Evolutionary conservation across 2,797 vertebrate genomes (phyloP).

Genomic region (Meda fulgida): DNA sequence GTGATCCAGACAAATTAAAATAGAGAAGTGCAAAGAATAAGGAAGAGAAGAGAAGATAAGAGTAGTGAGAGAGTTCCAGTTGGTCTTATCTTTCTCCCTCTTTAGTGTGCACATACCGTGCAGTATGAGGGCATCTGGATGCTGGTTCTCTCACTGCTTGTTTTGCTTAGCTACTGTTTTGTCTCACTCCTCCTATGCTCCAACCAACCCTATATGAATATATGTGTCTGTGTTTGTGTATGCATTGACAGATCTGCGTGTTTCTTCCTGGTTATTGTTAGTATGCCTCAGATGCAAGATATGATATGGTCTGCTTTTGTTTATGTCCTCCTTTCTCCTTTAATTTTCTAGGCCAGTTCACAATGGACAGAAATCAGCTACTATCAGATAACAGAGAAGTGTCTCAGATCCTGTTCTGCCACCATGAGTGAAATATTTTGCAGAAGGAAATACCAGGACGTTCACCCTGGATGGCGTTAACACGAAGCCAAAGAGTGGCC

Average conservation of each 20-base stretch:
- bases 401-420: slow-evolving; percentile 56
- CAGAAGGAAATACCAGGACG: slow-evolving; percentile 31
- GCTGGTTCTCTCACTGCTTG: slow-evolving; percentile 48
- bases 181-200: slow-evolving; percentile 49
- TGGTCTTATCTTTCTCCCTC: slow-evolving; percentile 55
- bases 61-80: slow-evolving; percentile 11
- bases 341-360: slow-evolving; percentile 56
- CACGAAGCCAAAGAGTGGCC: neutral
- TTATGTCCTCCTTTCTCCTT: slow-evolving; percentile 59
- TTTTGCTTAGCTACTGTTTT: slow-evolving; percentile 54
- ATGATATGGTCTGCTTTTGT: slow-evolving; percentile 65
- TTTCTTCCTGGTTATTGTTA: slow-evolving; percentile 54
- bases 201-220: slow-evolving; percentile 38
- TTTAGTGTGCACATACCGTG: slow-evolving; percentile 66
- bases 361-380: slow-evolving; percentile 47
- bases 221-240: slow-evolving; percentile 33
- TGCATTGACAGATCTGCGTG: slow-evolving; percentile 53
- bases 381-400: slow-evolving; percentile 47
- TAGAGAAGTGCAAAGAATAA: neutral
- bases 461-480: slow-evolving; percentile 6
- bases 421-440: slow-evolving; percentile 31
- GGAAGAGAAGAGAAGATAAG: neutral
- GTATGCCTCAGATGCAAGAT: slow-evolving; percentile 60
- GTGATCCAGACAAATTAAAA: neutral
- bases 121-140: slow-evolving; percentile 54